Evolutionary conservation across 2,888 invertebrate genomes (phyloP), one percentile per base, ranked within the genome.

Genomic region (Harpalus rufipes): DNA sequence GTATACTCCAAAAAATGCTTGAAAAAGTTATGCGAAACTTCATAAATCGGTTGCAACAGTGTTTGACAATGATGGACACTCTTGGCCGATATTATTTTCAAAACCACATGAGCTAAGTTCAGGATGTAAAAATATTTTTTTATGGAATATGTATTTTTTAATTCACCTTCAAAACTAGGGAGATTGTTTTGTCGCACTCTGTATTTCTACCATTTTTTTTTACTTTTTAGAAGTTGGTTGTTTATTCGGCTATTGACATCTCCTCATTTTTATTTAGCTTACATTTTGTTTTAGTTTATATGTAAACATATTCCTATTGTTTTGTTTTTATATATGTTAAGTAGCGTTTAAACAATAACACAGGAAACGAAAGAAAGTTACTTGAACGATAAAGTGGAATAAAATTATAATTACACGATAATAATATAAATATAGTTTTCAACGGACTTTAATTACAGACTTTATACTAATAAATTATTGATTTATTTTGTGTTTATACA

Each of bases 231-330:
- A 18, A 16, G 72, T 18, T 74, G 14, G 44, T 44, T 16, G 44
- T 74, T 44, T 18, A 41, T 0, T 41, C 72, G 72, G 72, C 72
- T 74, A 18, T 74, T 74, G 72, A 74, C 72, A 74, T 74, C 41
- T 44, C n/a, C 18, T 39, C 7, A 16, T 16, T 74, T 68, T 32
- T 44, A n/a, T 74, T 72, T 41, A 1, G 16, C 21, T 8, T 39
- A 25, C 8, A 14, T 74, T 41, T 74, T 44, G 14, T 12, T 74
- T 44, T 41, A 51, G 72, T 44, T 21, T 7, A 41, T 74, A 74
- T 74, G 72, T 16, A 41, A 74, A 74, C 72, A 12, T 44, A 74
- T 74, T 74, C 72, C 16, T 18, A 74, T 74, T 74, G 72, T 74
- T 68, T 41, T 39, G 68, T 68, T 44, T 74, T 44, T 44, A 18